A percentile compares a stretch with the other conserved stretches of the same genome.
phyloP scores from a whole-genome alignment of 2,797 vertebrate species.

The Pantherophis vulpinus region DNA sequence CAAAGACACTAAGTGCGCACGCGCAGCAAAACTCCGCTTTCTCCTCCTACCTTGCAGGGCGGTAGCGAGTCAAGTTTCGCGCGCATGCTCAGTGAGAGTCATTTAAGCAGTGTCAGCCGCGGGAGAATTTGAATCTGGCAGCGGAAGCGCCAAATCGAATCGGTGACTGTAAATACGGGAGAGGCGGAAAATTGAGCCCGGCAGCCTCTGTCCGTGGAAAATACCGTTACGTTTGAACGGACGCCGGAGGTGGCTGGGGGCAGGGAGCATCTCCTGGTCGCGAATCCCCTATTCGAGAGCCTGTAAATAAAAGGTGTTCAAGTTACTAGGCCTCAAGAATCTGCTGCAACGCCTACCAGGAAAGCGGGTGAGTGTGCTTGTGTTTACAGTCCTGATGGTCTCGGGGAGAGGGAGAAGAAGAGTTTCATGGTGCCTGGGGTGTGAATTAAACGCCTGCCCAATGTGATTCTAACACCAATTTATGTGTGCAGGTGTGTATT shows the following conservation, averaged over 20 bases:
- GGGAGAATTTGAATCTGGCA: constrained; percentile 42
- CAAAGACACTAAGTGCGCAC: not conserved
- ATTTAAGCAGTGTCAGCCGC: constrained; percentile 19
- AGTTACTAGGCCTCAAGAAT: not conserved
- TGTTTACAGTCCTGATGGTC: not conserved
- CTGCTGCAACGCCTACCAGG: not conserved
- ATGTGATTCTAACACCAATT: not conserved
- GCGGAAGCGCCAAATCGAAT: not conserved
- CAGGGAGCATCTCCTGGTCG: not conserved
- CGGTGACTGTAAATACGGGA: not conserved
- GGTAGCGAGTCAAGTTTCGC: rapidly evolving
- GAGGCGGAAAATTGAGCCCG: not conserved
- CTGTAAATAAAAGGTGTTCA: not conserved
- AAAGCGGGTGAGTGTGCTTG: not conserved
- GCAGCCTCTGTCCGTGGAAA: not conserved
- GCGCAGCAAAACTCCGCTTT: not conserved
- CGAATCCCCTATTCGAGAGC: not conserved
- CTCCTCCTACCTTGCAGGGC: not conserved
- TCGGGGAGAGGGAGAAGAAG: not conserved
- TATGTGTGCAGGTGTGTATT: not conserved
- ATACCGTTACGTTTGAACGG: not conserved
- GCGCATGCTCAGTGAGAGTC: not conserved
- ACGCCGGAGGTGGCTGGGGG: not conserved
- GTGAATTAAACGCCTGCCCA: too few relatives aligned
- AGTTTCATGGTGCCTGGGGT: too few relatives aligned